A percentile compares a stretch with the other conserved stretches of the same genome.
These are phyloP conservation scores for Antrozous pallidus DNA, from an alignment of 2,797 vertebrate species.

Conservation along the genomic window DNA sequence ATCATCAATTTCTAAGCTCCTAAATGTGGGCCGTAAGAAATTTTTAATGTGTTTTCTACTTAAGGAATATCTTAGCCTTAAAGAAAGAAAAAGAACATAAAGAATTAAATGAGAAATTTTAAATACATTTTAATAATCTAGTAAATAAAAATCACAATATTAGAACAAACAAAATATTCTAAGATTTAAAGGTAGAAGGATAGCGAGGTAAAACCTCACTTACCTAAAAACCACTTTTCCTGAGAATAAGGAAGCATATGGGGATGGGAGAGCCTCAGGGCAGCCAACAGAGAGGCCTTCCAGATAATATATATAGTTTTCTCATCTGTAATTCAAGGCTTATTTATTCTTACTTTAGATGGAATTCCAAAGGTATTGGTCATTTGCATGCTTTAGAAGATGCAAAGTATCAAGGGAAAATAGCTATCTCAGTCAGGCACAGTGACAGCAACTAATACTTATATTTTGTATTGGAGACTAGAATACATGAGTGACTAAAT, in stretches of 20 bases:
- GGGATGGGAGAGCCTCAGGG: background rate
- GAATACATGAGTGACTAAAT: slow-evolving; percentile 14
- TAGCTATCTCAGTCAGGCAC: background rate
- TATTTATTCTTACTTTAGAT: slow-evolving; percentile 45
- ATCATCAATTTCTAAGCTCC: background rate
- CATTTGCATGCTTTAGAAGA: slow-evolving; percentile 25
- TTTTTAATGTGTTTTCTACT: slow-evolving; percentile 32
- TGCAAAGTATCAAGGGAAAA: slow-evolving; percentile 28
- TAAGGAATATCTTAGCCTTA: background rate
- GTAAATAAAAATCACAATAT: slow-evolving; percentile 38
- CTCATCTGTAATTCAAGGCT: slow-evolving; percentile 10
- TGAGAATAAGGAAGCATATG: slow-evolving; percentile 34
- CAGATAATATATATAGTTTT: slow-evolving; percentile 14
- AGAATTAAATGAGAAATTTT: slow-evolving; percentile 39
- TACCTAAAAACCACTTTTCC: slow-evolving; percentile 58
- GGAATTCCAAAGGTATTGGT: background rate
- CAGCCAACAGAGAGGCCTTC: slow-evolving; percentile 6
- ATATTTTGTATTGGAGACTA: slow-evolving; percentile 11
- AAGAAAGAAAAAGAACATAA: background rate
- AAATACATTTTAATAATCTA: slow-evolving; percentile 48
- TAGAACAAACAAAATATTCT: slow-evolving; percentile 36
- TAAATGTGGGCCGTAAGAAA: slow-evolving; percentile 10
- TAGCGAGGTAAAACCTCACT: slow-evolving; percentile 55
- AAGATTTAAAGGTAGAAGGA: slow-evolving; percentile 9
- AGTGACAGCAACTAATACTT: slow-evolving; percentile 32